Percentiles rank a stretch among this genome's conserved stretches.
phyloP scores from a whole-genome alignment of 2,797 vertebrate species.

The Epinephelus coioides region DNA sequence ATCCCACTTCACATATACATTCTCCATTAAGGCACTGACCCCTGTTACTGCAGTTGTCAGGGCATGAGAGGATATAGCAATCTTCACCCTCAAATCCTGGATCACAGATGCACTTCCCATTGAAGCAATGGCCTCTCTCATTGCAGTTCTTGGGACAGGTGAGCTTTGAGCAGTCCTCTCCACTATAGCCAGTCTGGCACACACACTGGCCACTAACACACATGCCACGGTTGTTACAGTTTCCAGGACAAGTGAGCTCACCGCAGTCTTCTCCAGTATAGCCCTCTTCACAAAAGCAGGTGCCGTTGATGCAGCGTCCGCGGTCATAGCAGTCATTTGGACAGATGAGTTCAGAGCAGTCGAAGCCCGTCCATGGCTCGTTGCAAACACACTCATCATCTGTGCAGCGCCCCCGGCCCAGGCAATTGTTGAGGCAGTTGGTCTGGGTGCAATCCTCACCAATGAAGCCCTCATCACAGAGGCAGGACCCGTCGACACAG shows the following conservation, averaged over 20 bases:
- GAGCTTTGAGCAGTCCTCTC: conserved; percentile 91
- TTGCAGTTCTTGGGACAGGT: conserved; percentile 92
- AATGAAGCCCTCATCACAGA: conserved; percentile 91
- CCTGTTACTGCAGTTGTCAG: conserved; percentile 86
- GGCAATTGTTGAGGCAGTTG: conserved; percentile 93
- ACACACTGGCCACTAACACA: conserved; percentile 92
- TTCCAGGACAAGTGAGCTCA: conserved; percentile 88
- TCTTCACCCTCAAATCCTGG: conserved; percentile 90
- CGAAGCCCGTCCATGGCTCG: conserved; percentile 94
- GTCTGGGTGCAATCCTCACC: conserved; percentile 91
- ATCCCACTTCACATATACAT: conserved; percentile 90
- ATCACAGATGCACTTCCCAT: conserved; percentile 92
- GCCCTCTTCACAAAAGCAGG: conserved; percentile 94
- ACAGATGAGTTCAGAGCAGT: conserved; percentile 95
- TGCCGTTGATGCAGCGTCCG: conserved; percentile 94
- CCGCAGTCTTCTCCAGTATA: conserved; percentile 94
- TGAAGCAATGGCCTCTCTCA: conserved; percentile 89
- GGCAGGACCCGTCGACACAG: conserved; percentile 90
- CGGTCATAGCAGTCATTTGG: conserved; percentile 96
- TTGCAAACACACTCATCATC: conserved; percentile 93
- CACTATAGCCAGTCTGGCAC: conserved; percentile 90
- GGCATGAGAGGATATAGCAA: conserved; percentile 90
- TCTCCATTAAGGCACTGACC: conserved; percentile 90
- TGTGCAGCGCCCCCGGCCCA: conserved; percentile 90
- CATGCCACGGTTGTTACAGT: conserved; percentile 88